These are phyloP conservation scores for Drosophila suboccidentalis DNA, from an alignment of 2,888 invertebrate genomes.

Conservation along the genomic window DNA sequence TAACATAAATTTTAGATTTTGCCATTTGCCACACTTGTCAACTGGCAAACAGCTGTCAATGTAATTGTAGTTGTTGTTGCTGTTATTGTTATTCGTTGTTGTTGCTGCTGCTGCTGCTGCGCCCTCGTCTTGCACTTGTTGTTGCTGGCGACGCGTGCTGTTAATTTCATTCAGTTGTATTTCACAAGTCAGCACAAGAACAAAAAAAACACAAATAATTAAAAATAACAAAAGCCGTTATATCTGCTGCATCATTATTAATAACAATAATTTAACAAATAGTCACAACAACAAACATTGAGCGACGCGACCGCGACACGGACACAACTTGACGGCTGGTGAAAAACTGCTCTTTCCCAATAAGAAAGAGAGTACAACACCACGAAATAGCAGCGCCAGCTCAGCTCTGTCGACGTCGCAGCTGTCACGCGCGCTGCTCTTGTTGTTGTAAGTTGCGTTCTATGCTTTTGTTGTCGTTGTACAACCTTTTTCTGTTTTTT, in stretches of 20 bases:
- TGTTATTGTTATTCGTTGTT: slow-evolving; percentile 18
- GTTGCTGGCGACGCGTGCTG: slow-evolving; percentile 32
- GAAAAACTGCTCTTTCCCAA: slow-evolving; percentile 73
- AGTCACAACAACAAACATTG: slow-evolving; percentile 50
- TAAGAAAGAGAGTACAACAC: slow-evolving; percentile 63
- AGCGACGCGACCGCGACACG: slow-evolving; percentile 63
- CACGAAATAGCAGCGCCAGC: slow-evolving; percentile 28
- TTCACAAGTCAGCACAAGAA: slow-evolving; percentile 29
- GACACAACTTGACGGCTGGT: slow-evolving; percentile 65
- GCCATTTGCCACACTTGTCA: slow-evolving; percentile 35
- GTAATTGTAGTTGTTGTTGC: slow-evolving; percentile 51
- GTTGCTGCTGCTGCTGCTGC: slow-evolving; percentile 22
- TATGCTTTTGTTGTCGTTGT: slow-evolving; percentile 64
- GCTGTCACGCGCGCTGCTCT: slow-evolving; percentile 62
- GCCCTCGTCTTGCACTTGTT: slow-evolving; percentile 36
- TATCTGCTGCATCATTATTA: slow-evolving; percentile 36
- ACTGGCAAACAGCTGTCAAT: slow-evolving; percentile 69
- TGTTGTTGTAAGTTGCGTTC: slow-evolving; percentile 64
- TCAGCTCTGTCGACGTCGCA: slow-evolving; percentile 60
- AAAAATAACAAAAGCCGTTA: slow-evolving; percentile 13
- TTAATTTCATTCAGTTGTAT: slow-evolving; percentile 22
- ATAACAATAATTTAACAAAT: slow-evolving; percentile 53
- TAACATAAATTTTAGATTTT: slow-evolving; percentile 33
- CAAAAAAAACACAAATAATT: slow-evolving; percentile 24
- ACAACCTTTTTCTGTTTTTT: slow-evolving; percentile 26